Conservation (phyloP, 30 jellyfish, hydroid and myxozoan genomes). For the Hydractinia echinata region DNA sequence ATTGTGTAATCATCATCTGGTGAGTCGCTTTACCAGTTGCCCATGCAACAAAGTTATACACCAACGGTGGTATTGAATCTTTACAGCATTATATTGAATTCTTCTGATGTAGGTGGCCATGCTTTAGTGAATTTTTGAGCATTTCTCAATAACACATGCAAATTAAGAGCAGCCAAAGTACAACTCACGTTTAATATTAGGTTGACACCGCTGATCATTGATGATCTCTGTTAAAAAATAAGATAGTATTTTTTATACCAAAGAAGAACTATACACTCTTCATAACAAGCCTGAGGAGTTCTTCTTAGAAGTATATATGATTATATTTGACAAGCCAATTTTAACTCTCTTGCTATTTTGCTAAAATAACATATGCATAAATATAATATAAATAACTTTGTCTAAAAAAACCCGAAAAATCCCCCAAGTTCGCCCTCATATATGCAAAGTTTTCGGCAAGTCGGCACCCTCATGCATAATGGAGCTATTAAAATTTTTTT, state of each 20-base stretch:
- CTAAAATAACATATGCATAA: too few relatives aligned
- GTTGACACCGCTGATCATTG: slow-evolving; percentile 5
- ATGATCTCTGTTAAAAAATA: slow-evolving; percentile 3
- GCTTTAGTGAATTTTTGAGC: neutral
- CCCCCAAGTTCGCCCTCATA: too few relatives aligned
- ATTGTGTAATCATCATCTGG: slow-evolving; percentile 13
- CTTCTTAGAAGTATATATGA: too few relatives aligned
- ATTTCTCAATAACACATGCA: neutral
- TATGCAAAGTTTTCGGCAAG: too few relatives aligned
- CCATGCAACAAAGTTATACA: slow-evolving; percentile 45
- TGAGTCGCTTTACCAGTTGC: slow-evolving; percentile 34
- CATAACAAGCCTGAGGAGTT: too few relatives aligned
- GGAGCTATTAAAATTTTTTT: too few relatives aligned
- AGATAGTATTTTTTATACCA: slow-evolving; percentile 9
- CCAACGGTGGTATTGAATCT: slow-evolving; percentile 32
- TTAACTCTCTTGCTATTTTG: too few relatives aligned
- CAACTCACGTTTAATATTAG: slow-evolving; percentile 15
- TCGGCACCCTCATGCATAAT: too few relatives aligned
- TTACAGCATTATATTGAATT: slow-evolving; percentile 24
- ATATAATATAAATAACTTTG: too few relatives aligned
- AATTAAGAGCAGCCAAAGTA: slow-evolving; percentile 20
- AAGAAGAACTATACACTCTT: neutral
- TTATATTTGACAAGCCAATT: too few relatives aligned
- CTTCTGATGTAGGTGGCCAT: slow-evolving; percentile 50
- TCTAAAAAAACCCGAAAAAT: too few relatives aligned